These are phyloP conservation scores for Tenualosa thibaudeaui DNA, from an alignment of 2,797 vertebrate species.

Conservation along the genomic window DNA sequence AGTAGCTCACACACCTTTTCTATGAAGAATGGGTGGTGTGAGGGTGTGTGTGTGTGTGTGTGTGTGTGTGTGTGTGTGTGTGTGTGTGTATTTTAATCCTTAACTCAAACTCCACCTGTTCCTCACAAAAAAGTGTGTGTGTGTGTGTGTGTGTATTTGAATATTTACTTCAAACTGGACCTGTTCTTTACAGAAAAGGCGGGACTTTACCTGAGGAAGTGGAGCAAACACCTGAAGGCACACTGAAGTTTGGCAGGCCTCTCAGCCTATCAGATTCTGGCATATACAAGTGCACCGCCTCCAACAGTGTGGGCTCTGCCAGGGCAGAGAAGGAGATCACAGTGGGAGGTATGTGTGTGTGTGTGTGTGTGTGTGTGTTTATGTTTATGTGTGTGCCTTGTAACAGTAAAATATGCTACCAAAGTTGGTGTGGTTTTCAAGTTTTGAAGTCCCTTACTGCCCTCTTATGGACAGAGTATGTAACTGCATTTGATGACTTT, in stretches of 20 bases:
- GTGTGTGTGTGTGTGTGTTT: too few relatives aligned
- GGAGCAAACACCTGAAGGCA: slow-evolving; percentile 68
- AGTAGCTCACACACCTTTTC: too few relatives aligned
- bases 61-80: too few relatives aligned
- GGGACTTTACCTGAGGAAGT: slow-evolving; percentile 75
- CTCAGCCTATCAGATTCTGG: slow-evolving; percentile 74
- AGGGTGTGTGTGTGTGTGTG: too few relatives aligned
- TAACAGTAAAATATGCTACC: too few relatives aligned
- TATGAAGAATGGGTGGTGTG: too few relatives aligned
- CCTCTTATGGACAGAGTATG: slow-evolving; percentile 36
- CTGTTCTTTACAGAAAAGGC: slow-evolving; percentile 66
- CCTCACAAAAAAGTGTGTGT: too few relatives aligned
- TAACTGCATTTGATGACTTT: slow-evolving; percentile 12
- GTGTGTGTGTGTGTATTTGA: too few relatives aligned
- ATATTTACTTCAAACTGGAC: too few relatives aligned
- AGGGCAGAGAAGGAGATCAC: slow-evolving; percentile 61
- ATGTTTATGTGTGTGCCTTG: too few relatives aligned
- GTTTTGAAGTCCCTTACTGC: slow-evolving; percentile 33
- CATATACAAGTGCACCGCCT: slow-evolving; percentile 76
- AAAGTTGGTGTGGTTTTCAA: not conserved
- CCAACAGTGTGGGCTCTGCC: slow-evolving; percentile 72
- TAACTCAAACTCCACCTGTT: too few relatives aligned
- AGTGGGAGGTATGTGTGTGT: slow-evolving; percentile 66
- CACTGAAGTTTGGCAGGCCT: slow-evolving; percentile 74
- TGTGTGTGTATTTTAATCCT: too few relatives aligned